These are phyloP conservation scores for Phrynocephalus versicolor DNA, from an alignment of 2,113 vertebrate genomes.

Conservation along the genomic window DNA sequence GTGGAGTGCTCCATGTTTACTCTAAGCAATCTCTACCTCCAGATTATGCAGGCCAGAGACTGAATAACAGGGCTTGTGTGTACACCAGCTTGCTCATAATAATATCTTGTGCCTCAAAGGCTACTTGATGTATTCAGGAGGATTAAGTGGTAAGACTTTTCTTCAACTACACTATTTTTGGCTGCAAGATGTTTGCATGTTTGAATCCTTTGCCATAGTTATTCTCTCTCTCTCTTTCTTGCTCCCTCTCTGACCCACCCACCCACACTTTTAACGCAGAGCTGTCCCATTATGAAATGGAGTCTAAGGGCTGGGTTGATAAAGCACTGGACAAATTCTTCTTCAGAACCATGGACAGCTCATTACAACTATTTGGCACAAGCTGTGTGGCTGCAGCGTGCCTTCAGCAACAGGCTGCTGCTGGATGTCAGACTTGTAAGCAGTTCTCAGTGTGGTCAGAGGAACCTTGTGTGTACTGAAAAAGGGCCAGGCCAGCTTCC, in stretches of 20 bases:
- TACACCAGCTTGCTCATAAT: neutral
- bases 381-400: neutral
- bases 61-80: neutral
- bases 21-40: too few species aligned
- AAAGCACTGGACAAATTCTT: neutral
- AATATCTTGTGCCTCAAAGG: neutral
- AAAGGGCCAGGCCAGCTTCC: neutral
- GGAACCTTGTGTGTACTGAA: neutral
- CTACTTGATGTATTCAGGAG: neutral
- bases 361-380: neutral
- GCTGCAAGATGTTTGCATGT: neutral
- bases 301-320: neutral
- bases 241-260: too few species aligned
- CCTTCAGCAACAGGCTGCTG: neutral
- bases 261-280: neutral
- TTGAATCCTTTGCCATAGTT: neutral
- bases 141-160: neutral
- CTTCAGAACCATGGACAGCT: conserved; percentile 7
- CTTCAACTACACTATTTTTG: neutral
- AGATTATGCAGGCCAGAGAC: too few species aligned
- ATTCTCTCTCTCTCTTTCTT: neutral
- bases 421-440: neutral
- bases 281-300: neutral
- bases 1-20: too few species aligned
- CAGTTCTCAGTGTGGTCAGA: neutral